phyloP scores from a whole-genome alignment of 1,140 invertebrate genomes.

The Drosophila bifasciata region DNA sequence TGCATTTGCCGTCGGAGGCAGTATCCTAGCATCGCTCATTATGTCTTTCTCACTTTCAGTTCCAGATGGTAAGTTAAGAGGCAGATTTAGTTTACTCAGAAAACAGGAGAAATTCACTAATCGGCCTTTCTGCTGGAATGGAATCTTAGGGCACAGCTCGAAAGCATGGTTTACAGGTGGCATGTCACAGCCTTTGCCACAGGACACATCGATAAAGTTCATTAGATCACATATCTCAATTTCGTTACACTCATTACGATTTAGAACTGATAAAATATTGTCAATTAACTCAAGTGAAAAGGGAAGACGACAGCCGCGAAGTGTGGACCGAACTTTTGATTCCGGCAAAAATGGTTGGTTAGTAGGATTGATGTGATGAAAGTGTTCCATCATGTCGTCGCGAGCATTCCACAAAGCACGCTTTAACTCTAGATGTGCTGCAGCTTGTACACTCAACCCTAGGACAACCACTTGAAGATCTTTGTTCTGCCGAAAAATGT shows the following conservation, averaged over 20 bases:
- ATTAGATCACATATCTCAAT: conserved; percentile 84
- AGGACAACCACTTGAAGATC: conserved; percentile 77
- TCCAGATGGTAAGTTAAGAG: conserved; percentile 37
- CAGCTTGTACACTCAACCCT: conserved; percentile 83
- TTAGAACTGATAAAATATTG: conserved; percentile 87
- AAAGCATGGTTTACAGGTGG: conserved; percentile 74
- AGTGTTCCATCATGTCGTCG: conserved; percentile 87
- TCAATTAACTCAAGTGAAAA: conserved; percentile 88
- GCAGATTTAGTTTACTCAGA: conserved; percentile 50
- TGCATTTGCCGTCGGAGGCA: conserved; percentile 32
- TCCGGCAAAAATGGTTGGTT: conserved; percentile 86
- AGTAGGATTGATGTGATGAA: conserved; percentile 87
- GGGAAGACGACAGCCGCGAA: conserved; percentile 88
- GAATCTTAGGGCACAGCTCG: conserved; percentile 78
- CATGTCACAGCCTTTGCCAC: conserved; percentile 63
- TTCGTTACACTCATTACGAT: conserved; percentile 87
- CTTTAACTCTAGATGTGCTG: conserved; percentile 89
- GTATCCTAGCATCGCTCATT: conserved; percentile 35
- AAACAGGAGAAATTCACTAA: conserved; percentile 74
- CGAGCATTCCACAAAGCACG: conserved; percentile 89
- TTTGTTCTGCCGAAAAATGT: conserved; percentile 85
- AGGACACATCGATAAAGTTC: conserved; percentile 74
- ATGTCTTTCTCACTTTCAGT: conserved; percentile 6
- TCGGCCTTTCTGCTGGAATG: conserved; percentile 63
- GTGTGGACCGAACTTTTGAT: conserved; percentile 86